Base-by-base conservation (phyloP, 1,140 invertebrate species). In the Panagrolaimus sp. region DNA sequence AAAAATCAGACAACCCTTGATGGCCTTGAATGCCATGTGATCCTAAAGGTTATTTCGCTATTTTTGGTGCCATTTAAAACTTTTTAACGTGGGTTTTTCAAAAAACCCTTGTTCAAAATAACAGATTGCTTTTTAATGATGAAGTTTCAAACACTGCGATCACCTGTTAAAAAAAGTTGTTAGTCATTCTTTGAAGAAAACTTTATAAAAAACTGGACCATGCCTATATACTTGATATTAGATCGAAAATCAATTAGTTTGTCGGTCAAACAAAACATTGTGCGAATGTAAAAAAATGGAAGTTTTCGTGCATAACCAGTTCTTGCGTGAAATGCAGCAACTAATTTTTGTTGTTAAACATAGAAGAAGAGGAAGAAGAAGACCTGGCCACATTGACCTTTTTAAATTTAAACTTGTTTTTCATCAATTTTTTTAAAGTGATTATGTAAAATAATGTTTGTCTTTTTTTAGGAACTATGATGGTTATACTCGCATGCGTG, bases 401-500 rank as follows among this genome's bases (percentile, higher is more conserved):
- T 38, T 38, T 38, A 48, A 16, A 63, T 63, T n/a, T n/a, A 63
- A 31, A n/a, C 61, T 63, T n/a, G 61, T 16, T 63, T 63, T 43
- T 20, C 9, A 14, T 2, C n/a, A 9, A 14, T 63, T 51, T 9
- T 43, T 23, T n/a, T n/a, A n/a, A n/a, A n/a, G n/a, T n/a, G n/a
- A n/a, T n/a, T n/a, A n/a, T n/a, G n/a, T n/a, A n/a, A n/a, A 44
- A 1, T 44, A 16, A 16, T 66, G 65, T 48, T n/a, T 8, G 42
- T 7, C 31, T 48, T 25, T 5, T 66, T 47, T 23, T 14, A 25
- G 7, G 7, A 80, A 66, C 51, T 82, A 82, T 73, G 79, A 81
- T 64, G 75, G 81, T 13, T 81, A 81, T 63, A 64, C 63, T 42
- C 74, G 79, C 45, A 71, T 77, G 76, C 63, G 68, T 23, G 76